Conservation (phyloP, 1,140 invertebrate species). For the Drosophila navojoa region DNA sequence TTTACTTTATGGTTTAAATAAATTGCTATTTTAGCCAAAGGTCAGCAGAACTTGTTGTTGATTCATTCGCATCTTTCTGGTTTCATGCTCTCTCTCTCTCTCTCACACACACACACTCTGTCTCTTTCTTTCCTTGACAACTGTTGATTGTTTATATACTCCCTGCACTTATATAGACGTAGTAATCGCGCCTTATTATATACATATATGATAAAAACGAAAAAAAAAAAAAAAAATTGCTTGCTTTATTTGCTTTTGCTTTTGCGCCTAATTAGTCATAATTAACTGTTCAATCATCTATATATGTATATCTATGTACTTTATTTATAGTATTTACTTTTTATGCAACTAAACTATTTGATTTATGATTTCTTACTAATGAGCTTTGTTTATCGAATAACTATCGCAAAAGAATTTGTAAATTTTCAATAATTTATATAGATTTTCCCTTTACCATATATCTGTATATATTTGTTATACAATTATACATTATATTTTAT, state of each 20-base stretch:
- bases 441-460: no score
- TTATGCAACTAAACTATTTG: neutral
- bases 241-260: conserved; percentile 57
- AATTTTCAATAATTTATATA: no score
- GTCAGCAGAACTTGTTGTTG: conserved; percentile 50
- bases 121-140: neutral
- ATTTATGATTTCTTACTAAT: neutral
- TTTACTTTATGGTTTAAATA: conserved; percentile 34
- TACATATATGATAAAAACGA: no score
- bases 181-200: conserved; percentile 43
- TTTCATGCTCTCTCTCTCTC: neutral
- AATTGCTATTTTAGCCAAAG: conserved; percentile 51
- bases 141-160: conserved; percentile 30
- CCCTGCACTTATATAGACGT: conserved; percentile 46
- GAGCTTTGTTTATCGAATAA: neutral
- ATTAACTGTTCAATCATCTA: conserved; percentile 61
- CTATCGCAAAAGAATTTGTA: no score
- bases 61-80: conserved; percentile 40
- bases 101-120: neutral
- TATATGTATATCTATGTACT: neutral
- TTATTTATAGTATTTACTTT: neutral
- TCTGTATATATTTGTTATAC: no score
- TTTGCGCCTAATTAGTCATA: conserved; percentile 69
- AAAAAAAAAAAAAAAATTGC: no score
- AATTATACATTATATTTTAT: no score